These are phyloP conservation scores for Caradrina clavipalpis DNA, from an alignment of 2,888 invertebrate species.

Conservation along the genomic window DNA sequence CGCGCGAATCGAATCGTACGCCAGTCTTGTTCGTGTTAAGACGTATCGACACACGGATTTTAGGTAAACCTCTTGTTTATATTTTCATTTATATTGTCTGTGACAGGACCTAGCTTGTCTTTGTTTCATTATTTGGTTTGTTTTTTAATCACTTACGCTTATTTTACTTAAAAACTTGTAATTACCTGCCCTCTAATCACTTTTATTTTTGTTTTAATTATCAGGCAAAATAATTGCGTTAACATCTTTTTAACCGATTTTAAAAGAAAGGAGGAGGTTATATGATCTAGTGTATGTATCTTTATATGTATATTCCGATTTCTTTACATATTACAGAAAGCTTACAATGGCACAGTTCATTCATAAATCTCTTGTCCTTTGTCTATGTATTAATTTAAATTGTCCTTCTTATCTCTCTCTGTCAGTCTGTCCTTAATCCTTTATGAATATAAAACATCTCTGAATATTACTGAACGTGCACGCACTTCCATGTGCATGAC, in stretches of 20 bases:
- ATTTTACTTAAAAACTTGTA: no score
- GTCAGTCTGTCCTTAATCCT: background rate
- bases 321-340: background rate
- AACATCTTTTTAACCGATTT: background rate
- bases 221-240: no score
- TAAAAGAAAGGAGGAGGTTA: no score
- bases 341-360: background rate
- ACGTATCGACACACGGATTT: slow-evolving; percentile 11
- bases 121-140: background rate
- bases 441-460: background rate
- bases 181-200: no score
- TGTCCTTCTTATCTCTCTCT: background rate
- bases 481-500: slow-evolving; percentile 19
- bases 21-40: slow-evolving; percentile 15
- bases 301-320: no score
- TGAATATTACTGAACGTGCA: slow-evolving; percentile 32
- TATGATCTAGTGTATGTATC: no score
- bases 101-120: background rate
- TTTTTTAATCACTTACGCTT: background rate
- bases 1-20: slow-evolving; percentile 28
- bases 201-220: background rate
- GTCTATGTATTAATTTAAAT: slow-evolving; percentile 1
- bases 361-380: background rate
- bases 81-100: background rate
- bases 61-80: slow-evolving; percentile 32